Evolutionary conservation across 2,113 vertebrate genomes (phyloP), one percentile per base, ranked within the genome.

Genomic region (Saguinus imperator): DNA sequence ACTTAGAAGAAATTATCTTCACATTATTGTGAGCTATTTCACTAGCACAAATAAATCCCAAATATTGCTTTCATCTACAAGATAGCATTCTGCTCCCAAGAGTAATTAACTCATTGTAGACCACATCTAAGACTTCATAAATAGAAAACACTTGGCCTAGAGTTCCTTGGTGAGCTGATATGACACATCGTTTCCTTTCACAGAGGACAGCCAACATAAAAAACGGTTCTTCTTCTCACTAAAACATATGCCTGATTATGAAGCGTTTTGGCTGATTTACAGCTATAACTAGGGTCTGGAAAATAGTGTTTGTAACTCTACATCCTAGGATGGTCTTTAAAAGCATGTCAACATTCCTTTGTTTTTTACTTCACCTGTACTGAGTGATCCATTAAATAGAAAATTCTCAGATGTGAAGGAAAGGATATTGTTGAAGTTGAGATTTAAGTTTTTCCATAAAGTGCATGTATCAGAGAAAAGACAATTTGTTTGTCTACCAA

Each of bases 71-170:
- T 94, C 64, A 97, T 94, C 91, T 94, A 9, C 68, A 94, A 80
- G 70, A 87, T 76, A 76, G 32, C 20, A 55, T 80, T 97, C 93
- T 90, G 25, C 40, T 91, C 91, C 93, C 85, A 72, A 77, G 76
- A 96, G 94, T 87, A 95, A 96, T 97, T 97, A 98, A 97, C 92
- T 89, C 90, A 93, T 96, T 96, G 87, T 91, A 72, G 55, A 87
- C 92, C 73, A 81, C 84, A 84, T 84, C 43, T 92, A 92, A 95
- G 75, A 50, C 61, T 89, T 23, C n/a, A 77, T 93, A 94, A 97
- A 97, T 91, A 0, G 20, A 66, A 83, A 93, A 89, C 85, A 83
- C 27, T 94, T 91, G 95, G 48, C n/a, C 52, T 37, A 18, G 21
- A 72, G 40, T 76, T 87, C 75, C 29, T 96, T 58, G 79, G 87